These are phyloP conservation scores for Heliconius erato DNA, from an alignment of 2,888 invertebrate species.

Conservation along the genomic window DNA sequence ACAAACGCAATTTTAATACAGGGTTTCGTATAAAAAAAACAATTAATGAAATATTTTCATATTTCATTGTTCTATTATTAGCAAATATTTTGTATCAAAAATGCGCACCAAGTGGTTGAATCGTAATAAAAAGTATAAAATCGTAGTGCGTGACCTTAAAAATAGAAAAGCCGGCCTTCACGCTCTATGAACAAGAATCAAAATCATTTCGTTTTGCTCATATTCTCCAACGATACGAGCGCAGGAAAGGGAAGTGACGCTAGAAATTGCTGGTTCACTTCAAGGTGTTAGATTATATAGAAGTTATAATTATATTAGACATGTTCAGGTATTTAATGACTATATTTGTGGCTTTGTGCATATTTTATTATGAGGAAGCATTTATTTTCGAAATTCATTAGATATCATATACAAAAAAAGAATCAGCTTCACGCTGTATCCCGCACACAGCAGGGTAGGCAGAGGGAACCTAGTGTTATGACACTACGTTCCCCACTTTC, in stretches of 20 bases:
- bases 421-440: no score
- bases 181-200: slow-evolving; percentile 59
- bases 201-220: slow-evolving; percentile 59
- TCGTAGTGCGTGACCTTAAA: slow-evolving; percentile 54
- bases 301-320: slow-evolving; percentile 53
- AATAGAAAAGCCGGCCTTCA: slow-evolving; percentile 71
- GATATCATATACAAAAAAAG: no score
- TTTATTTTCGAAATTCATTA: neutral
- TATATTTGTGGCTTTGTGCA: slow-evolving; percentile 4
- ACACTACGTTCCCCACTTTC: no score
- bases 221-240: slow-evolving; percentile 63
- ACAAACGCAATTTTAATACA: neutral
- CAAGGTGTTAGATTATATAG: slow-evolving; percentile 69
- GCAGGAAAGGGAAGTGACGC: slow-evolving; percentile 79
- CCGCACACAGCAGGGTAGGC: no score
- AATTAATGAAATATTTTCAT: neutral
- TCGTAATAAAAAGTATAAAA: slow-evolving; percentile 48
- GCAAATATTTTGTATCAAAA: neutral
- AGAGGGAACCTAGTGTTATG: no score
- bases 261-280: slow-evolving; percentile 62
- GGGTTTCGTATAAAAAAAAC: neutral
- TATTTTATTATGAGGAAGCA: slow-evolving; percentile 4
- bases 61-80: neutral
- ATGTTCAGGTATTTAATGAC: slow-evolving; percentile 40
- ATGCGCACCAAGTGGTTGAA: slow-evolving; percentile 26